Evolutionary conservation across 2,113 vertebrate genomes (phyloP).

Genomic region (Notarius lentiginosus): DNA sequence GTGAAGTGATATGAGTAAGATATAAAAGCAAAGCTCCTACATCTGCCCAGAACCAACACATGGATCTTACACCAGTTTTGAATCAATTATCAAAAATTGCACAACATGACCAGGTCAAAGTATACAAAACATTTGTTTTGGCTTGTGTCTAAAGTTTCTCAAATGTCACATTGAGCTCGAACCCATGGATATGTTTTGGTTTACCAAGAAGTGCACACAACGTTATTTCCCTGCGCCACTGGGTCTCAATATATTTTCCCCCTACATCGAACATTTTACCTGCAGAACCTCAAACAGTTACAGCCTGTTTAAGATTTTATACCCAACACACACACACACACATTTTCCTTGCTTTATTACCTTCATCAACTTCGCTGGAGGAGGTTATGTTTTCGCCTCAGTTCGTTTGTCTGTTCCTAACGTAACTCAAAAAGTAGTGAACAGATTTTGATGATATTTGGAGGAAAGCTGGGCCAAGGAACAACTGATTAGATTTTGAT

Average conservation of each 20-base stretch:
- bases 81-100: neutral
- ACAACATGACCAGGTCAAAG: constrained; percentile 7
- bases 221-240: neutral
- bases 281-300: neutral
- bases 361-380: too few relatives aligned
- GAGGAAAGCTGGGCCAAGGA: too few relatives aligned
- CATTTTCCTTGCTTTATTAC: neutral
- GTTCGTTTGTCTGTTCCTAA: too few relatives aligned
- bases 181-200: neutral
- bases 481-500: too few relatives aligned
- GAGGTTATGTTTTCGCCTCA: too few relatives aligned
- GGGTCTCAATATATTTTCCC: neutral
- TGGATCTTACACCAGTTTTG: too few relatives aligned
- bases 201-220: neutral
- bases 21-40: neutral
- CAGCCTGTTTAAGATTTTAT: neutral
- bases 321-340: neutral
- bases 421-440: too few relatives aligned
- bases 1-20: neutral
- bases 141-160: neutral
- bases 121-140: neutral
- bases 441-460: too few relatives aligned
- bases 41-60: neutral
- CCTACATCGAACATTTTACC: too few relatives aligned
- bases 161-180: neutral